Conservation (phyloP, 2,797 vertebrate genomes). For the Coregonus ussuriensis region DNA sequence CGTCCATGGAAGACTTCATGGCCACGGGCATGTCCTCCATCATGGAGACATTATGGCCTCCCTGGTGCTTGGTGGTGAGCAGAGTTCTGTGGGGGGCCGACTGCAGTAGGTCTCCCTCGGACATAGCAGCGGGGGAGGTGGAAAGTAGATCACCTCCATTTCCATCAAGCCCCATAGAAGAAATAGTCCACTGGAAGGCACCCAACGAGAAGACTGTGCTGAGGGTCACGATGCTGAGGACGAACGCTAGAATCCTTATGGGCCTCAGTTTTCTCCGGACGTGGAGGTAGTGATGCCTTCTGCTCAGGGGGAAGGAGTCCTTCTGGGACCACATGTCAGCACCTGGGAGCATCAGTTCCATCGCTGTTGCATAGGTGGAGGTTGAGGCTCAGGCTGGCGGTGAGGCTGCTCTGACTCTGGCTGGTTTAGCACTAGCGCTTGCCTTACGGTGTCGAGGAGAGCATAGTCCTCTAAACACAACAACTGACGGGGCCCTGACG, state of each 20-base stretch:
- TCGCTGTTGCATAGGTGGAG: constrained; percentile 38
- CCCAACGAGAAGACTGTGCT: constrained; percentile 86
- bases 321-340: constrained; percentile 38
- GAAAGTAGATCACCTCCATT: constrained; percentile 3
- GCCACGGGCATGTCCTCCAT: constrained; percentile 59
- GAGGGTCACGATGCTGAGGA: constrained; percentile 82
- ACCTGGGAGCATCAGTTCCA: constrained; percentile 61
- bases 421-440: constrained; percentile 31
- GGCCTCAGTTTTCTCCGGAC: constrained; percentile 88
- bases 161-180: constrained; percentile 50
- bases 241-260: constrained; percentile 83
- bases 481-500: constrained; percentile 43
- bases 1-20: constrained; percentile 64
- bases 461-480: constrained; percentile 62
- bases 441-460: constrained; percentile 59
- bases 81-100: constrained; percentile 84
- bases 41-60: constrained; percentile 51
- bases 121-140: no score
- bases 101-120: constrained; percentile 23
- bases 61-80: constrained; percentile 77
- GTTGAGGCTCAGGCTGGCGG: constrained; percentile 39
- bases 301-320: constrained; percentile 26
- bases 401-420: constrained; percentile 47
- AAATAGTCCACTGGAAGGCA: constrained; percentile 85
- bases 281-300: constrained; percentile 64